Base-by-base conservation (phyloP, 1,140 invertebrate species). In the Bombus impatiens region DNA sequence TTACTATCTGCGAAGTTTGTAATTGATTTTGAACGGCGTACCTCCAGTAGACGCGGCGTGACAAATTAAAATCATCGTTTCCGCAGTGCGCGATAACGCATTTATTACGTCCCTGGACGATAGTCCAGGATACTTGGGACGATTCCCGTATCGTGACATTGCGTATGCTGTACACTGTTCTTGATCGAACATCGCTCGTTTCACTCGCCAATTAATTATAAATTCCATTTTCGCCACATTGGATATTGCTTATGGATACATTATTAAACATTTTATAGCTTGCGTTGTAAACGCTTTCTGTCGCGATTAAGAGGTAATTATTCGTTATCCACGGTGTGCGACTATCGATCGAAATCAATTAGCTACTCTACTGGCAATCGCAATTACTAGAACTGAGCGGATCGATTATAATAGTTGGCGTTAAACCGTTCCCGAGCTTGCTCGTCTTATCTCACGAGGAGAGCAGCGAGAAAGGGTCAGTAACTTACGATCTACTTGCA, bases 31-130 rank as follows among this genome's bases (percentile, higher is more conserved):
- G 84, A 86, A 82, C 87, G 79, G 70, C 75, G 80, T 82, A 82
- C 78, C 87, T 87, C 78, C 78, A 89, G 78, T 89, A 68, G 76
- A 72, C 40, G 82, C 68, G 76, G 77, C 35, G 82, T 91, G 86
- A 91, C 87, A 84, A 91, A 91, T 91, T 89, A 89, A 91, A 91
- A 91, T 91, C 90, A 91, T 79, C 78, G 86, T 87, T 89, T 83
- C 89, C 84, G 72, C 87, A 84, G 74, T 62, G 81, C 87, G 75
- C 83, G 88, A 90, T 90, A 90, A 90, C 87, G 75, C 79, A 88
- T 84, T 90, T 90, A 88, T 90, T 84, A 76, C 68, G 81, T 86
- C 78, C 90, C 89, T 81, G 82, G 82, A 80, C 70, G 40, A 44
- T 77, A 53, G 75, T 85, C 0, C 42, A 78, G 18, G 37, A 65